Conservation (phyloP, 2,888 invertebrate genomes). For the Microplitis manilae region DNA sequence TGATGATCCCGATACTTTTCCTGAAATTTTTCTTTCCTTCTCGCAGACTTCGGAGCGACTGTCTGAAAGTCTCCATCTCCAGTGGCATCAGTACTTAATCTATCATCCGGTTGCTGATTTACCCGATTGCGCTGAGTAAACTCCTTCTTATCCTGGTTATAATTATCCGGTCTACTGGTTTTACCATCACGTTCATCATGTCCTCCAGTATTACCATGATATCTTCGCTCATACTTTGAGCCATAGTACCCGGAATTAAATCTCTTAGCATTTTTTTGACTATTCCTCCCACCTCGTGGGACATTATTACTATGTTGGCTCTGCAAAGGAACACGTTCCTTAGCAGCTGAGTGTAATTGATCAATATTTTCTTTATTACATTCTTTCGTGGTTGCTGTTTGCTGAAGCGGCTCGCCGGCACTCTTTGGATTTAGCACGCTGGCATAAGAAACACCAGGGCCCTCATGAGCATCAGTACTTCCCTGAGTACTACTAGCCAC, state of each 20-base stretch:
- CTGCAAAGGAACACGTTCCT: conserved; percentile 50
- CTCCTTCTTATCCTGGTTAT: conserved; percentile 37
- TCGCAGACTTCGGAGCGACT: conserved; percentile 67
- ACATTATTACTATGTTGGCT: conserved; percentile 34
- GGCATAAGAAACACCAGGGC: conserved; percentile 71
- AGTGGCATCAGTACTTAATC: conserved; percentile 52
- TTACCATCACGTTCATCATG: conserved; percentile 38
- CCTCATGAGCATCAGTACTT: conserved; percentile 57
- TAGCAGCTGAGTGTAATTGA: conserved; percentile 70
- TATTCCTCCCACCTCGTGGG: conserved; percentile 64
- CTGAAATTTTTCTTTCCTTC: conserved; percentile 66
- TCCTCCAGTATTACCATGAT: conserved; percentile 45
- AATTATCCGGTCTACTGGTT: conserved; percentile 40
- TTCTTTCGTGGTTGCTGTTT: conserved; percentile 75
- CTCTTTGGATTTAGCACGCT: conserved; percentile 75
- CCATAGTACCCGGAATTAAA: conserved; percentile 48
- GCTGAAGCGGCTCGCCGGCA: conserved; percentile 79
- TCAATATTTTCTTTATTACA: conserved; percentile 77
- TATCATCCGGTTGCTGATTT: conserved; percentile 3
- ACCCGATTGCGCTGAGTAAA: conserved; percentile 28
- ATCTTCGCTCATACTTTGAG: conserved; percentile 50
- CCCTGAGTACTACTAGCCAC: conserved; percentile 70
- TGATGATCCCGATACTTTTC: conserved; percentile 61
- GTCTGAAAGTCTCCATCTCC: conserved; percentile 69
- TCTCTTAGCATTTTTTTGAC: conserved; percentile 65